Percentiles rank a stretch among this genome's conserved stretches.
Conservation (phyloP, 2,888 invertebrate genomes). For the Aspidiotus destructor region DNA sequence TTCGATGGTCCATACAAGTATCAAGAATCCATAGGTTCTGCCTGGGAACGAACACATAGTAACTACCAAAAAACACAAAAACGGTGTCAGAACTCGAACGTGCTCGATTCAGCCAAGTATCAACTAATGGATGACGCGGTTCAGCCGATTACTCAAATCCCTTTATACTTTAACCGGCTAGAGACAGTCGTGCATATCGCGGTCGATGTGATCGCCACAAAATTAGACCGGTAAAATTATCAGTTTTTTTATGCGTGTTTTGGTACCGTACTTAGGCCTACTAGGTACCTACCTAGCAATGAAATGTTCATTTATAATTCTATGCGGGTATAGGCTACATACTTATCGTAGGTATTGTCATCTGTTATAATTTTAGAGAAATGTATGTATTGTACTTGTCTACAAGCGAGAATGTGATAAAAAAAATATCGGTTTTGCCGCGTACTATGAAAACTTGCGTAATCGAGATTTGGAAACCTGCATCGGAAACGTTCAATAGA, state of each 20-base stretch:
- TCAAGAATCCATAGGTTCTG: conserved; percentile 62
- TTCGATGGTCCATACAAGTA: conserved; percentile 81
- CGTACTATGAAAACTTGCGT: conserved; percentile 63
- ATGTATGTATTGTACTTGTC: conserved; percentile 74
- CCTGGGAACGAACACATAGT: conserved; percentile 53
- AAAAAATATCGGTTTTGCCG: conserved; percentile 70
- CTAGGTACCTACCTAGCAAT: too few species aligned
- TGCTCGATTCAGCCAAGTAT: conserved; percentile 48
- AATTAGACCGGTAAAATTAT: conserved; percentile 48
- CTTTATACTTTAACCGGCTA: conserved; percentile 59
- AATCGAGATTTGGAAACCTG: conserved; percentile 71
- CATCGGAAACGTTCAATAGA: conserved; percentile 46
- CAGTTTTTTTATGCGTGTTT: too few species aligned
- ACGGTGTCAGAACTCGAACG: conserved; percentile 46
- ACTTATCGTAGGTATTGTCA: too few species aligned
- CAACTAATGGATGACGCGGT: conserved; percentile 82
- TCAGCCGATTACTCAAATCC: conserved; percentile 59
- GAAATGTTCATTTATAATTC: too few species aligned
- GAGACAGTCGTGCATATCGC: conserved; percentile 67
- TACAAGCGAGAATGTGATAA: conserved; percentile 61
- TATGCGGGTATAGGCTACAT: too few species aligned
- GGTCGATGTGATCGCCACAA: conserved; percentile 68
- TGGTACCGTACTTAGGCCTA: too few species aligned
- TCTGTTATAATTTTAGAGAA: conserved; percentile 40
- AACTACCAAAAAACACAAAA: conserved; percentile 46